A percentile compares a stretch with the other conserved stretches of the same genome.
Evolutionary conservation across 2,888 invertebrate genomes (phyloP).

Genomic region (Ochropacha duplaris): DNA sequence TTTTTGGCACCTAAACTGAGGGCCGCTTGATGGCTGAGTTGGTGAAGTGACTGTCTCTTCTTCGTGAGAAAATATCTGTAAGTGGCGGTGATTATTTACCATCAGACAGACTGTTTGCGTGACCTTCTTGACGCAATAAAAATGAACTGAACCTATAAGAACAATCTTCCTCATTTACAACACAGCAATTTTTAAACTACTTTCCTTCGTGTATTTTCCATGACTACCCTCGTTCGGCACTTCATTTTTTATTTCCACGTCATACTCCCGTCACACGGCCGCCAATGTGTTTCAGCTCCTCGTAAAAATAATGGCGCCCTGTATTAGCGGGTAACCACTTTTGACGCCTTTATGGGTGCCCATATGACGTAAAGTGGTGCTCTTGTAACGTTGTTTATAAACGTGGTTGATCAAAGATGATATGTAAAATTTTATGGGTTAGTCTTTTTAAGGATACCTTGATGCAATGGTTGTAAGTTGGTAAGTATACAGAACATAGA

Average conservation of each 20-base stretch:
- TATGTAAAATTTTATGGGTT: too few relatives aligned
- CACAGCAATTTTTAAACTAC: constrained; percentile 18
- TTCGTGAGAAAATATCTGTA: too few relatives aligned
- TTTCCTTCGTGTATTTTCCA: constrained; percentile 25
- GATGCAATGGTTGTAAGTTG: too few relatives aligned
- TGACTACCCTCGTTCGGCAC: constrained; percentile 25
- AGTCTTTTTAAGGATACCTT: background rate
- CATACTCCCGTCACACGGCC: constrained; percentile 30
- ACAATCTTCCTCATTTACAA: background rate
- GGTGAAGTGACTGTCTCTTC: too few relatives aligned
- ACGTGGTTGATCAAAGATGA: constrained; percentile 8
- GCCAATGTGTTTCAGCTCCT: constrained; percentile 33
- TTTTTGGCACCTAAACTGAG: too few relatives aligned
- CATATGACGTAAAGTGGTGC: constrained; percentile 30
- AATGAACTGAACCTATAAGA: too few relatives aligned
- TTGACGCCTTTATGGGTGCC: constrained; percentile 42
- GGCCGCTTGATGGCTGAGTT: too few relatives aligned
- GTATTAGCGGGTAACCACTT: constrained; percentile 33
- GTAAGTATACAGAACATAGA: too few relatives aligned
- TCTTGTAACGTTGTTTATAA: constrained; percentile 15
- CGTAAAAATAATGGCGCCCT: constrained; percentile 49
- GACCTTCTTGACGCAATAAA: too few relatives aligned
- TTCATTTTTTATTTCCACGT: constrained; percentile 42
- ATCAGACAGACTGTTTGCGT: too few relatives aligned
- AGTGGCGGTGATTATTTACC: too few relatives aligned